Percentiles rank a stretch among this genome's conserved stretches.
These are phyloP conservation scores for Drosophila pegasa DNA, from an alignment of 2,888 invertebrate genomes.

Conservation along the genomic window DNA sequence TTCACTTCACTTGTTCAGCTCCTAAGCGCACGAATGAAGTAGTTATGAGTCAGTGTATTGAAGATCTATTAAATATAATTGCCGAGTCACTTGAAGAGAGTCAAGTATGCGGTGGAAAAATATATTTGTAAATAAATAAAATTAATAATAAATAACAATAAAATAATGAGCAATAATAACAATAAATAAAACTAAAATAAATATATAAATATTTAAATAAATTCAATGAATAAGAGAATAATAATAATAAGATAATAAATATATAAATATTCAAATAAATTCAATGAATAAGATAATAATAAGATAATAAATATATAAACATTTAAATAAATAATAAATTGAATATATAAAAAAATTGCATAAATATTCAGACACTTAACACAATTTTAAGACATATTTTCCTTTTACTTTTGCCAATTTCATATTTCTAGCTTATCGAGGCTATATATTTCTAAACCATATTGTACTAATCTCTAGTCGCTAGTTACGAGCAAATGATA, in stretches of 20 bases:
- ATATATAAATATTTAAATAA: too few species aligned
- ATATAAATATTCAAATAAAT: too few species aligned
- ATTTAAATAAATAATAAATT: too few species aligned
- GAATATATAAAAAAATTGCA: too few species aligned
- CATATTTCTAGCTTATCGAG: not conserved
- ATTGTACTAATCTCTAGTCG: constrained; percentile 13
- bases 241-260: too few species aligned
- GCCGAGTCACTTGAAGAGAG: not conserved
- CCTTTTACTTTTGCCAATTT: not conserved
- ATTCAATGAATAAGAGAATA: too few species aligned
- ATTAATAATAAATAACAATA: too few species aligned
- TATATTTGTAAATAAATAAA: too few species aligned
- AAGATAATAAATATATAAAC: too few species aligned
- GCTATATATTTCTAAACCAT: not conserved
- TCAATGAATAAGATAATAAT: too few species aligned
- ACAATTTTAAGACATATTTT: not conserved
- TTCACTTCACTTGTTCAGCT: not conserved
- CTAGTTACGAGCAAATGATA: constrained; percentile 35
- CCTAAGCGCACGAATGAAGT: not conserved
- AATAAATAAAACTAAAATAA: too few species aligned
- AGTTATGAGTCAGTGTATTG: not conserved
- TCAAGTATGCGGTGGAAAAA: not conserved
- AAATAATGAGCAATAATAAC: too few species aligned
- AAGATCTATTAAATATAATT: not conserved
- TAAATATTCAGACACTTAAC: not conserved